Conservation (phyloP, 2,113 vertebrate genomes). For the Scophthalmus maximus region DNA sequence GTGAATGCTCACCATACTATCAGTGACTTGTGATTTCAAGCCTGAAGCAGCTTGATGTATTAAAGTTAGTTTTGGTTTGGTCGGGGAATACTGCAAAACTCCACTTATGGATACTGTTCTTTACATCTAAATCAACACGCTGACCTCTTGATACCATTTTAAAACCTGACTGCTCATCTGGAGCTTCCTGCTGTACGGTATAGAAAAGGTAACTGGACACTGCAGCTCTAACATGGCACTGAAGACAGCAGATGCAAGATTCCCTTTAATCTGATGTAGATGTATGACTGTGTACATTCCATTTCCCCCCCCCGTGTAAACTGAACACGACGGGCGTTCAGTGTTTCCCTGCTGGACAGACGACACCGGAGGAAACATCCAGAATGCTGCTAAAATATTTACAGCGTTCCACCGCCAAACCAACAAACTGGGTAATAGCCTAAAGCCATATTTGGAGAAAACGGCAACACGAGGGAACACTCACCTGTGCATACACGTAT, state of each 20-base stretch:
- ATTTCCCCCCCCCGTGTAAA: background rate
- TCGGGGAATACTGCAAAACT: background rate
- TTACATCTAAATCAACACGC: background rate
- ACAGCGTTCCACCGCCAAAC: slow-evolving; percentile 13
- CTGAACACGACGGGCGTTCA: background rate
- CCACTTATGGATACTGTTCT: background rate
- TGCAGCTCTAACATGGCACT: background rate
- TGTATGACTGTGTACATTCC: background rate
- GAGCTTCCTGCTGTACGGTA: too few relatives aligned
- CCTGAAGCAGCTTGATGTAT: background rate
- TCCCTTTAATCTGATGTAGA: background rate
- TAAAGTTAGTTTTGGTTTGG: background rate
- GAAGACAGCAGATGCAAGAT: background rate
- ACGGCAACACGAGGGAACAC: background rate
- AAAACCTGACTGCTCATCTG: background rate
- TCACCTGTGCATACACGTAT: background rate
- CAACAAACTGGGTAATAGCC: slow-evolving; percentile 24
- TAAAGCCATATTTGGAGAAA: slow-evolving; percentile 2
- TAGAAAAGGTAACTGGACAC: too few relatives aligned
- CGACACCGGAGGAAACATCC: slow-evolving; percentile 2
- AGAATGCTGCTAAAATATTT: slow-evolving; percentile 35
- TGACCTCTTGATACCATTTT: background rate
- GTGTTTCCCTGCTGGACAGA: slow-evolving; percentile 5
- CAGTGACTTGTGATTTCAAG: background rate
- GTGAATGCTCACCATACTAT: too few relatives aligned